These are phyloP conservation scores for Hirtodrosophila alboralis DNA, from an alignment of 2,888 invertebrate genomes.

Conservation along the genomic window DNA sequence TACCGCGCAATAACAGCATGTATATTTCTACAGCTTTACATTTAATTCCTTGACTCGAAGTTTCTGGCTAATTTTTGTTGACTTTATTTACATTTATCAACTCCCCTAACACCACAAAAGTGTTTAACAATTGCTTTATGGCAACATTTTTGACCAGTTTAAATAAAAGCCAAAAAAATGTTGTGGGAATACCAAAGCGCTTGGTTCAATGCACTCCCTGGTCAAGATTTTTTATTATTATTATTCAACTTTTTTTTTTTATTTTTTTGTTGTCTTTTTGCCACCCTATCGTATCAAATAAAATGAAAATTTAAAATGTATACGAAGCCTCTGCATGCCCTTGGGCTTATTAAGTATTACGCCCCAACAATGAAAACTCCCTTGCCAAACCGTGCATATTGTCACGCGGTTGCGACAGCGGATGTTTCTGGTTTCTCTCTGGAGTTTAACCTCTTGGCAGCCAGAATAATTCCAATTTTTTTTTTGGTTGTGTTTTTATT, in stretches of 20 bases:
- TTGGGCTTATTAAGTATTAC: constrained; percentile 66
- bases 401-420: constrained; percentile 32
- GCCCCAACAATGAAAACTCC: constrained; percentile 28
- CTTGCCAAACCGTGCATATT: constrained; percentile 27
- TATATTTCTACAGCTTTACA: no score
- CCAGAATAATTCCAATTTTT: no score
- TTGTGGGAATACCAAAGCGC: constrained; percentile 9
- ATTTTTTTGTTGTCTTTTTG: constrained; percentile 25
- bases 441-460: constrained; percentile 75
- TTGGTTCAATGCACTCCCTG: constrained; percentile 21
- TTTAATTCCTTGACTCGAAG: no score
- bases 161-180: constrained; percentile 31
- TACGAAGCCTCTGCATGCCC: constrained; percentile 57
- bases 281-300: constrained; percentile 41
- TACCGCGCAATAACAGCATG: no score
- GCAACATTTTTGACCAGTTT: constrained; percentile 33
- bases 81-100: constrained; percentile 3
- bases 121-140: constrained; percentile 53
- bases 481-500: no score
- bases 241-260: constrained; percentile 10
- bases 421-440: constrained; percentile 55
- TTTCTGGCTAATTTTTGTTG: neutral
- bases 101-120: constrained; percentile 20
- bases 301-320: constrained; percentile 57
- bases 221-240: constrained; percentile 1